phyloP scores from a whole-genome alignment of 1,140 invertebrate genomes.

The Philotrypesis tridentata region DNA sequence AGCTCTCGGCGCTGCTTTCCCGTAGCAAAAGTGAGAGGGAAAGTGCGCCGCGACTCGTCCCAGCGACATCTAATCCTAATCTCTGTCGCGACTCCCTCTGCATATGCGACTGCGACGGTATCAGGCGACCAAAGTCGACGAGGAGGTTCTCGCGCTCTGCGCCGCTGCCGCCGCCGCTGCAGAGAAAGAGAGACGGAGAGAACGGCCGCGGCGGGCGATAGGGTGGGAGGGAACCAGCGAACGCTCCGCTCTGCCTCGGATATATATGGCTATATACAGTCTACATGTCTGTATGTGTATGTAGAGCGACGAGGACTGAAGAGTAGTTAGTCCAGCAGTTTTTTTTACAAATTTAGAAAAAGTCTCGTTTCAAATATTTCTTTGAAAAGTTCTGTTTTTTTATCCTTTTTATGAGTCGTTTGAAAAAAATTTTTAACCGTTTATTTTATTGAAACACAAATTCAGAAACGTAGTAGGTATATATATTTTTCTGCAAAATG shows the following conservation, averaged over 20 bases:
- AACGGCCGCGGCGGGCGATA: neutral
- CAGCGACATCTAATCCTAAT: constrained; percentile 49
- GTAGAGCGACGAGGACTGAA: too few relatives aligned
- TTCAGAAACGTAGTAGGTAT: too few relatives aligned
- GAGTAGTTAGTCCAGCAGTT: too few relatives aligned
- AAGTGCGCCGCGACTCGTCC: constrained; percentile 5
- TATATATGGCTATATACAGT: neutral
- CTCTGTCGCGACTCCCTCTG: constrained; percentile 56
- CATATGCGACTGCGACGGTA: constrained; percentile 52
- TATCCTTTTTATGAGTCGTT: too few relatives aligned
- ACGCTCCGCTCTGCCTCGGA: neutral
- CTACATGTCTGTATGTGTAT: too few relatives aligned
- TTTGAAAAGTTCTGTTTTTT: too few relatives aligned
- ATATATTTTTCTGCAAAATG: too few relatives aligned
- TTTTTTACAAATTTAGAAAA: too few relatives aligned
- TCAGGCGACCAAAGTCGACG: constrained; percentile 43
- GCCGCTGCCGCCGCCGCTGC: neutral
- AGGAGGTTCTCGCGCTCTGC: neutral
- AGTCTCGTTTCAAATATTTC: too few relatives aligned
- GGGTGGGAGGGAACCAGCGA: too few relatives aligned
- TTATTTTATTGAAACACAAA: too few relatives aligned
- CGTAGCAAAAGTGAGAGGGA: neutral
- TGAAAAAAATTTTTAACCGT: too few relatives aligned
- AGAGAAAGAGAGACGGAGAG: neutral
- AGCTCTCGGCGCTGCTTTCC: neutral